Conservation (phyloP, 2,113 vertebrate genomes). For the Microtus ochrogaster region DNA sequence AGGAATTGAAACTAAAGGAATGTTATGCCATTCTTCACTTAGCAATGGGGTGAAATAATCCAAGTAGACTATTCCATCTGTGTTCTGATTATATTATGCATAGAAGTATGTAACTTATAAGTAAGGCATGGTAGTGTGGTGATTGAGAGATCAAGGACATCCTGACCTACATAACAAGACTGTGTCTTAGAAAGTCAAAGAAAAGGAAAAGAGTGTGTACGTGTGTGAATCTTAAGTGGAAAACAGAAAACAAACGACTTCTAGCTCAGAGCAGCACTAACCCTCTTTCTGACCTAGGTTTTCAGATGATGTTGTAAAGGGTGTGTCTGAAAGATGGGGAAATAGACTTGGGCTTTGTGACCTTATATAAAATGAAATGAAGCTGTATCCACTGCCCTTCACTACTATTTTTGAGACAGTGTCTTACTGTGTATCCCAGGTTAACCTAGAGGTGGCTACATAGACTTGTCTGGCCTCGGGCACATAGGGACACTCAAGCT, state of each 20-base stretch:
- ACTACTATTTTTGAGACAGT: background rate
- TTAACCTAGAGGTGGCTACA: too few relatives aligned
- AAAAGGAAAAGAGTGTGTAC: background rate
- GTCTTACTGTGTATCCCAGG: too few relatives aligned
- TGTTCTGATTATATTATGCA: slow-evolving; percentile 21
- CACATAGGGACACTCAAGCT: background rate
- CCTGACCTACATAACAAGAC: background rate
- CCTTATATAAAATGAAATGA: background rate
- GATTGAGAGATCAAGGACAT: background rate
- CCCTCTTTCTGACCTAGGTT: slow-evolving; percentile 48
- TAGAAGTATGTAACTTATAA: background rate
- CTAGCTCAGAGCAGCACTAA: background rate
- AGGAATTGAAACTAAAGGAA: background rate
- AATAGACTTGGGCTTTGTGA: background rate
- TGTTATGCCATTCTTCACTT: slow-evolving; percentile 32
- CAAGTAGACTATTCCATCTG: background rate
- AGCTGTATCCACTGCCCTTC: background rate
- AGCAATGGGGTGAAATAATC: slow-evolving; percentile 33
- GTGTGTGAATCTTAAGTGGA: background rate
- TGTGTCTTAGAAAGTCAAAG: background rate
- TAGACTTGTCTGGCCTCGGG: too few relatives aligned
- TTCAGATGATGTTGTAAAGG: background rate
- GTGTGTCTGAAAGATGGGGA: background rate
- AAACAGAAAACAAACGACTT: slow-evolving; percentile 35
- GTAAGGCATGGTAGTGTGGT: background rate